Base-by-base conservation (phyloP, 2,888 invertebrate genomes). In the Perdita meconis region DNA sequence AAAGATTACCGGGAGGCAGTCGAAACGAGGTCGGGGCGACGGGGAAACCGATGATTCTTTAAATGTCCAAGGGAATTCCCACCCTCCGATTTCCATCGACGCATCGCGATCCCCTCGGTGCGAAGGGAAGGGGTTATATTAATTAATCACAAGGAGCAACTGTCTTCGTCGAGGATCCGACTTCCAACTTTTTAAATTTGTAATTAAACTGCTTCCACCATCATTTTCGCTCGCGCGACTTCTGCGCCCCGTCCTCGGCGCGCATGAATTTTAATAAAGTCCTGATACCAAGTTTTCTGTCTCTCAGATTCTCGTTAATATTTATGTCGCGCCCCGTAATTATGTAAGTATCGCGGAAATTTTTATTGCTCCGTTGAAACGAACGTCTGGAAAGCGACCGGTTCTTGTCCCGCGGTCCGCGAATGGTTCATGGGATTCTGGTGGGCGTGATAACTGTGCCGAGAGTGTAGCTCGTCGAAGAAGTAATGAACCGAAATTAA, bases 61-160 rank as follows among this genome's bases (percentile, higher is more conserved):
- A 68, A 47, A 79, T 44, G 68, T 16, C 44, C 13, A 12, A 19
- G n/a, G 26, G 44, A 60, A 65, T 3, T 24, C 47, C n/a, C n/a
- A n/a, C n/a, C n/a, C n/a, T 30, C 30, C 30, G 2, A 26, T 22
- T 56, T 6, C 42, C 40, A 47, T 47, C 53, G 57, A 30, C 61
- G 74, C 65, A 80, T 84, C 77, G 57, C 73, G 81, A 70, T 47
- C 69, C 69, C 67, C 71, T 76, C 76, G n/a, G n/a, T 72, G 53
- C 71, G 42, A 38, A 55, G 74, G 64, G 38, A 66, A 36, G 57
- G 61, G 61, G 16, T 47, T 47, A 55, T 66, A 75, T 75, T 85
- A 85, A 85, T 85, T 83, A 83, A 77, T 80, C 76, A 65, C 55
- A 56, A 76, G 75, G 63, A 73, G 67, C 63, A 67, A 73, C 68